Conservation (phyloP, 2,113 vertebrate genomes). For the Pithys albifrons region DNA sequence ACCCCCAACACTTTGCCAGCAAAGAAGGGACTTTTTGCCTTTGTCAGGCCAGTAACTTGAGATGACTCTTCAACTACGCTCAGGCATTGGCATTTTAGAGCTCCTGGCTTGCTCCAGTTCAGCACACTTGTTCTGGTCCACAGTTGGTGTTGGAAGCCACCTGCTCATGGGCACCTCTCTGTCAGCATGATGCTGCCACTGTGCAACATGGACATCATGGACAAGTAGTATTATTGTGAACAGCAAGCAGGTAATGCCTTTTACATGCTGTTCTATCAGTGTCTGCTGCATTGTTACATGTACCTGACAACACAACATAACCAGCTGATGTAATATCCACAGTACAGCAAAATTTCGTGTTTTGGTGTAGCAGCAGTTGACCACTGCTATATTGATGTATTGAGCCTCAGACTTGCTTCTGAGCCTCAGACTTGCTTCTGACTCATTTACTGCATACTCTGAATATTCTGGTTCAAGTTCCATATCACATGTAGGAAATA, state of each 20-base stretch:
- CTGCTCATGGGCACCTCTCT: background rate
- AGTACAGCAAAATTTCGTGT: background rate
- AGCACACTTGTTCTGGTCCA: background rate
- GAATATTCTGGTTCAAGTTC: background rate
- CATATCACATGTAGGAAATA: background rate
- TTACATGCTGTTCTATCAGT: background rate
- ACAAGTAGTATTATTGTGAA: background rate
- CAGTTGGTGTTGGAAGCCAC: background rate
- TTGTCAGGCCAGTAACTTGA: background rate
- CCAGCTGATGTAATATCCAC: background rate
- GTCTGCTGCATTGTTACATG: background rate
- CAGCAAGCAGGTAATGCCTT: background rate
- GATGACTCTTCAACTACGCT: background rate
- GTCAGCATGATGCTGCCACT: background rate
- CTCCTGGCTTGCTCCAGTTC: background rate
- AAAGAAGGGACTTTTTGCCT: background rate
- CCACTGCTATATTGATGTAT: too few species aligned
- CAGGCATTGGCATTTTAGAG: fast-evolving
- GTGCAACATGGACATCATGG: background rate
- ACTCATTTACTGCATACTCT: background rate
- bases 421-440: background rate
- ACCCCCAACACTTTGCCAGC: background rate
- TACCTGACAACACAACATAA: fast-evolving
- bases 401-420: background rate
- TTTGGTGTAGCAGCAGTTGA: background rate